Conservation (phyloP, 2,113 vertebrate genomes). For the Plotosus lineatus region DNA sequence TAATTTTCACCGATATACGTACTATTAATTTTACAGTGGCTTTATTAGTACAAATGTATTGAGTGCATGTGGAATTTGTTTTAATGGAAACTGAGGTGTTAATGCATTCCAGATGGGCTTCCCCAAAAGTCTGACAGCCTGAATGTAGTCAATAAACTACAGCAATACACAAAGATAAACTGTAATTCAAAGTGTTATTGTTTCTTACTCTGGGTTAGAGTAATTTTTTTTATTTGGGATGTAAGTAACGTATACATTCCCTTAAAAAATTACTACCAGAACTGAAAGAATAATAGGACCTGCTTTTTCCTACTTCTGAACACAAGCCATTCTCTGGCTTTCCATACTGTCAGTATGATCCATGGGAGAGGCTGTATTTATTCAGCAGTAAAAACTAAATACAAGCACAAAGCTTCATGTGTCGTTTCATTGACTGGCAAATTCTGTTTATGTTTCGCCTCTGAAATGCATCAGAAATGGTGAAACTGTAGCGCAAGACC, state of each 20-base stretch:
- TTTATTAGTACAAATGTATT: slow-evolving; percentile 48
- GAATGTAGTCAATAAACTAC: slow-evolving; percentile 10
- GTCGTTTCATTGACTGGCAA: slow-evolving; percentile 21
- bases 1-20: slow-evolving; percentile 13
- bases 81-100: slow-evolving; percentile 48
- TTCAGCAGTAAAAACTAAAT: slow-evolving; percentile 74
- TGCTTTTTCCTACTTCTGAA: slow-evolving; percentile 31
- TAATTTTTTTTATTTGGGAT: slow-evolving; percentile 11
- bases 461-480: slow-evolving; percentile 29
- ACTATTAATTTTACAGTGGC: slow-evolving; percentile 42
- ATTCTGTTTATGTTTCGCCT: slow-evolving; percentile 32
- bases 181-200: slow-evolving; percentile 12
- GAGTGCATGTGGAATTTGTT: slow-evolving; percentile 47
- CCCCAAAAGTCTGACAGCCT: background rate
- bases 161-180: slow-evolving; percentile 14
- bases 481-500: slow-evolving; percentile 20
- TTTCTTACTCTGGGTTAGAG: slow-evolving; percentile 25
- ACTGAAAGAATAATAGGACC: slow-evolving; percentile 62
- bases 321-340: slow-evolving; percentile 63
- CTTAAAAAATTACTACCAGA: slow-evolving; percentile 28
- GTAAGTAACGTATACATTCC: background rate
- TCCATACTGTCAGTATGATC: slow-evolving; percentile 73
- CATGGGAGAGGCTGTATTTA: slow-evolving; percentile 72
- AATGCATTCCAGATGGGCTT: slow-evolving; percentile 51
- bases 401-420: slow-evolving; percentile 65